Evolutionary conservation across 1,140 invertebrate species (phyloP).

Genomic region (Limonius californicus): DNA sequence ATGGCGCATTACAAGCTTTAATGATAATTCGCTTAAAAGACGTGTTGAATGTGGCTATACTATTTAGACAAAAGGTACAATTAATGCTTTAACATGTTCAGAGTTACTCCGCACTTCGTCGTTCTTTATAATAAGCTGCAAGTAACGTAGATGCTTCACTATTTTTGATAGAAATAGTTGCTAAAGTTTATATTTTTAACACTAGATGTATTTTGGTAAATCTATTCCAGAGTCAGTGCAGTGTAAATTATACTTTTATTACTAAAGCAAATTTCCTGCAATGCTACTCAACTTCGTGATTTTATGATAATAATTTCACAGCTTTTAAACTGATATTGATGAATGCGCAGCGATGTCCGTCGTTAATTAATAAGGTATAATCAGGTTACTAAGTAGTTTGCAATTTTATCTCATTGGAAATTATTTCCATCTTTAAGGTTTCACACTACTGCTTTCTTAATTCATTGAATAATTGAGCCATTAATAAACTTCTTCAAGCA

Average conservation of each 20-base stretch:
- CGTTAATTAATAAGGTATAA: no score
- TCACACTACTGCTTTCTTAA: no score
- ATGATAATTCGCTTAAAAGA: not conserved
- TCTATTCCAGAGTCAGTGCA: not conserved
- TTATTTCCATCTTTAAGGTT: no score
- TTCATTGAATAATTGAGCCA: no score
- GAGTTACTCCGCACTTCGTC: slow-evolving; percentile 3
- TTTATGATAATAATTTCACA: slow-evolving; percentile 5
- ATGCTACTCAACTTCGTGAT: slow-evolving; percentile 4
- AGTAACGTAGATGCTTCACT: slow-evolving; percentile 3
- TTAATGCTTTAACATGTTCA: slow-evolving; percentile 11
- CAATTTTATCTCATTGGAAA: no score
- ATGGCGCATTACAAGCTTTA: not conserved
- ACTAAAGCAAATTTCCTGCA: not conserved
- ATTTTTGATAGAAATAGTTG: slow-evolving; percentile 13
- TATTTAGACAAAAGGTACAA: slow-evolving; percentile 2
- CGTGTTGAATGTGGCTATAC: not conserved
- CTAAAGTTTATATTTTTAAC: slow-evolving; percentile 11
- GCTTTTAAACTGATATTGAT: not conserved
- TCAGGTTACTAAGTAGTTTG: no score
- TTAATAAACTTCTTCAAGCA: no score
- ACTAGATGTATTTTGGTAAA: slow-evolving; percentile 10
- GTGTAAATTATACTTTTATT: not conserved
- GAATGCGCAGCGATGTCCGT: not conserved
- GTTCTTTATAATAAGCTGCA: not conserved